Evolutionary conservation across 2,888 invertebrate species (phyloP).

Genomic region (Pasiphila rectangulata): DNA sequence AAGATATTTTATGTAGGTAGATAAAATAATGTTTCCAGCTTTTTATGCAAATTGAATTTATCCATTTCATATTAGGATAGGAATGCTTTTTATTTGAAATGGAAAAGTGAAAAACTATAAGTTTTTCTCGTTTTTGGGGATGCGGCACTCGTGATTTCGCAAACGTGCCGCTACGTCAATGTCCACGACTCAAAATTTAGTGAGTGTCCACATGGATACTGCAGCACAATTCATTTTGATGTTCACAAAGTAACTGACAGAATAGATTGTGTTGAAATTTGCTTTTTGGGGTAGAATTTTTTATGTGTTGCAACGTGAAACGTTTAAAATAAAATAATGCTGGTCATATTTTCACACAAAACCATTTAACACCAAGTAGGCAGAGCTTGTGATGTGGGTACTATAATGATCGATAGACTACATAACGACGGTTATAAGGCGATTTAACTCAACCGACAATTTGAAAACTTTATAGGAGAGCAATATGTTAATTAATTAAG

Average conservation of each 20-base stretch:
- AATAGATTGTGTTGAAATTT: conserved; percentile 16
- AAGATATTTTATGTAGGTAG: conserved; percentile 8
- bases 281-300: conserved; percentile 6
- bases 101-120: background rate
- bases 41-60: conserved; percentile 16
- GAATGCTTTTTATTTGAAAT: conserved; percentile 5
- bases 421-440: too few species aligned
- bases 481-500: too few species aligned
- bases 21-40: conserved; percentile 9
- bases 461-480: too few species aligned
- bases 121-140: background rate
- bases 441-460: too few species aligned
- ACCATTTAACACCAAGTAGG: too few species aligned
- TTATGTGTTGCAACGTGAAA: background rate
- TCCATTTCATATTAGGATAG: conserved; percentile 5
- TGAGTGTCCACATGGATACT: conserved; percentile 22
- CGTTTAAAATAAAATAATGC: background rate
- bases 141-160: conserved; percentile 6
- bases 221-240: conserved; percentile 24
- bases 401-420: too few species aligned
- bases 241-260: conserved; percentile 19
- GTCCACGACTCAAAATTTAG: conserved; percentile 21
- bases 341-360: too few species aligned
- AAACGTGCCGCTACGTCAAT: conserved; percentile 20
- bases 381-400: too few species aligned